These are phyloP conservation scores for Silurus aristotelis DNA, from an alignment of 2,797 vertebrate genomes.

Conservation along the genomic window DNA sequence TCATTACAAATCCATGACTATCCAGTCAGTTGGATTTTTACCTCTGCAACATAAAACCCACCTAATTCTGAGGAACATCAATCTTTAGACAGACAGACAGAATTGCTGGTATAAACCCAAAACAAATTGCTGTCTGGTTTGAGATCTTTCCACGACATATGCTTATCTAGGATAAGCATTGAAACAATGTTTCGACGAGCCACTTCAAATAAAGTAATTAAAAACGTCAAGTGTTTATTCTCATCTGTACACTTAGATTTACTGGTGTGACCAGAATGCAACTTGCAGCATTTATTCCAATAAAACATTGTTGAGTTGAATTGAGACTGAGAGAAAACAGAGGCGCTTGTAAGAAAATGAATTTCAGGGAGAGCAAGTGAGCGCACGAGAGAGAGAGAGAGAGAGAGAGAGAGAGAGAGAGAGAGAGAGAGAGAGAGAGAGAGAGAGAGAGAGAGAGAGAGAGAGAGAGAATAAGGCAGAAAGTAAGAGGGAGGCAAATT, in stretches of 20 bases:
- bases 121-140: background rate
- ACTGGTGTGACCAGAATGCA: conserved; percentile 17
- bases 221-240: conserved; percentile 6
- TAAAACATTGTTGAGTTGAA: conserved; percentile 11
- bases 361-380: conserved; percentile 28
- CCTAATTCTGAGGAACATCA: background rate
- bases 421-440: conserved; percentile 35
- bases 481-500: conserved; percentile 43
- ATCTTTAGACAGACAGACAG: background rate
- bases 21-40: background rate
- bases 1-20: background rate
- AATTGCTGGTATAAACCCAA: background rate
- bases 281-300: conserved; percentile 5
- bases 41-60: background rate
- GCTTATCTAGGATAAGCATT: background rate
- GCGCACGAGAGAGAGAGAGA: background rate
- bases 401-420: conserved; percentile 50
- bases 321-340: conserved; percentile 29
- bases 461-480: background rate
- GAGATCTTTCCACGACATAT: background rate
- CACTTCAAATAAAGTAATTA: background rate
- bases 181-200: background rate
- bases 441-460: conserved; percentile 45
- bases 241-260: background rate
- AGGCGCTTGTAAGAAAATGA: conserved; percentile 32